Percentiles rank a stretch among this genome's conserved stretches.
Evolutionary conservation across 2,888 invertebrate genomes (phyloP).

Genomic region (Parnassius mnemosyne): DNA sequence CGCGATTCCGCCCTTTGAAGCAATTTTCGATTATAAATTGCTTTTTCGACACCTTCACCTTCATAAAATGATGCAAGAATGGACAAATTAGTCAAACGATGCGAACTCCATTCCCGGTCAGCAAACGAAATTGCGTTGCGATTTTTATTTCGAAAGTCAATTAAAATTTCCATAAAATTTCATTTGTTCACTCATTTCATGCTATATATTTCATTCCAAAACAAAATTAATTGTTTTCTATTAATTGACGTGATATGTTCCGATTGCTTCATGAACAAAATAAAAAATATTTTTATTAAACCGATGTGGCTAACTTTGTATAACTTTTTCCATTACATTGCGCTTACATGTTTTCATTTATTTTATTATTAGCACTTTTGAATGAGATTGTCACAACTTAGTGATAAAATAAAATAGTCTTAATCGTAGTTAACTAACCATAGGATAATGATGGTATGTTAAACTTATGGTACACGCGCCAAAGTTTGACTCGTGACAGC

Average conservation of each 20-base stretch:
- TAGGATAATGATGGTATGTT: no score
- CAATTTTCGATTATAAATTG: constrained; percentile 68
- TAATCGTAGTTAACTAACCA: no score
- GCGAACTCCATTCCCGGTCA: constrained; percentile 27
- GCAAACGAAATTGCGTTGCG: constrained; percentile 23
- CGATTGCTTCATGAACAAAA: constrained; percentile 4
- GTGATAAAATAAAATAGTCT: no score
- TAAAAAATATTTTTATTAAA: no score
- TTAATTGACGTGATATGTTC: constrained; percentile 8
- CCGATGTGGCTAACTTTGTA: no score
- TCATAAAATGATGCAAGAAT: constrained; percentile 38
- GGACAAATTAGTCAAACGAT: constrained; percentile 29
- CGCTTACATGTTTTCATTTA: no score
- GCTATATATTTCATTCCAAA: constrained; percentile 15
- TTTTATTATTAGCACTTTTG: no score
- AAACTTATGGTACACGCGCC: no score
- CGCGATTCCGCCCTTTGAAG: constrained; percentile 65
- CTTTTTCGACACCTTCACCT: constrained; percentile 58
- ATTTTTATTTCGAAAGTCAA: constrained; percentile 23
- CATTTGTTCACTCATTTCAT: constrained; percentile 9
- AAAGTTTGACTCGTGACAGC: no score
- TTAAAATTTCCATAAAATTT: constrained; percentile 26
- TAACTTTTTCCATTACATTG: no score
- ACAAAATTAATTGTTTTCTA: constrained; percentile 19
- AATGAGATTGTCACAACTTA: no score